Percentiles rank a stretch among this genome's conserved stretches.
These are phyloP conservation scores for Cephus cinctus DNA, from an alignment of 1,140 invertebrate species.

Conservation along the genomic window DNA sequence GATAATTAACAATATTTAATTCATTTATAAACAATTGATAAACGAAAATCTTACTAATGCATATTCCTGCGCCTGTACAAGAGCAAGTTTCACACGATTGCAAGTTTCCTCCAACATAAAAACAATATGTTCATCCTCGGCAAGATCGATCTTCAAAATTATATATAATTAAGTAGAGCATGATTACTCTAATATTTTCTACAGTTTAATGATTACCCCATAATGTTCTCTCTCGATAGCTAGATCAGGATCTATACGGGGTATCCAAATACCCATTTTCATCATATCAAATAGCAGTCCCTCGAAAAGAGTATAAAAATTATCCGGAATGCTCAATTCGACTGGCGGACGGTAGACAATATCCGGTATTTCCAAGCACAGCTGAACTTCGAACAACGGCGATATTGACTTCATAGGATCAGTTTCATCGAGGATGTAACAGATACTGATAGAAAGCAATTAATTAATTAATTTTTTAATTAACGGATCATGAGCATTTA, in stretches of 20 bases:
- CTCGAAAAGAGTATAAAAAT: conserved; percentile 63
- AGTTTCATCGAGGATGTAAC: conserved; percentile 54
- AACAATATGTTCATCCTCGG: conserved; percentile 40
- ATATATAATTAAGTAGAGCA: background rate
- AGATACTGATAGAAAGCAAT: conserved; percentile 38
- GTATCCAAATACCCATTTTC: conserved; percentile 69
- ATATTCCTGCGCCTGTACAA: conserved; percentile 35
- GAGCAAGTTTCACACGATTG: conserved; percentile 36
- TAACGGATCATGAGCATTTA: conserved; percentile 2
- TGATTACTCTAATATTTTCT: background rate
- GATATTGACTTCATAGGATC: conserved; percentile 36
- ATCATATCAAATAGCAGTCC: conserved; percentile 63
- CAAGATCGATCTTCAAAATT: conserved; percentile 32
- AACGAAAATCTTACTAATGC: conserved; percentile 23
- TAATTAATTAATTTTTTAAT: conserved; percentile 8
- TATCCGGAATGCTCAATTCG: conserved; percentile 58
- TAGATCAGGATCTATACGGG: conserved; percentile 56
- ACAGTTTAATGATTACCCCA: conserved; percentile 21
- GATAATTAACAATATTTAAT: background rate
- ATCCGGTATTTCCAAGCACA: conserved; percentile 63
- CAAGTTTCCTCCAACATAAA: conserved; percentile 47
- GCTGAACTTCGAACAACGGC: conserved; percentile 64
- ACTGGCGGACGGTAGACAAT: conserved; percentile 66
- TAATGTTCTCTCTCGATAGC: conserved; percentile 32
- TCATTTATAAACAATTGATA: background rate